A percentile compares a stretch with the other conserved stretches of the same genome.
Evolutionary conservation across 37 sponge, comb jelly and placozoan genomes (phyloP).

Genomic region (Cliona cf. orientalis): DNA sequence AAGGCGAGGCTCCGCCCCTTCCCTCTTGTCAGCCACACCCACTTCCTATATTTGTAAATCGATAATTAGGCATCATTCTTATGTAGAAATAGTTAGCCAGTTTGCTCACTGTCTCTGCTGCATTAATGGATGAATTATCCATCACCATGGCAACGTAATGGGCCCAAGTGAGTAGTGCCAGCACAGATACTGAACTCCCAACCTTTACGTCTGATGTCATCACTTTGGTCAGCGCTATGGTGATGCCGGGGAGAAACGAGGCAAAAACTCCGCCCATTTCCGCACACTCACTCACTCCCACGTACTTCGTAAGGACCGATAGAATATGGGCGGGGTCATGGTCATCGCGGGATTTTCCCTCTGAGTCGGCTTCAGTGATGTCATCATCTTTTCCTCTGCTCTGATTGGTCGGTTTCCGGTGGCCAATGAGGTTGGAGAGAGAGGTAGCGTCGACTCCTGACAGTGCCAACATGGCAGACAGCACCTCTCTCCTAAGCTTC

Average conservation of each 20-base stretch:
- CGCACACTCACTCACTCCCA: conserved; percentile 11
- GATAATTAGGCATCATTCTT: not conserved
- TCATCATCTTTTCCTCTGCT: not conserved
- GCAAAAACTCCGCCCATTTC: conserved; percentile 26
- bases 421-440: not conserved
- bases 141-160: conserved; percentile 46
- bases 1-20: not conserved
- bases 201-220: conserved; percentile 41
- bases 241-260: conserved; percentile 72
- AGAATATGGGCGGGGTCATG: not conserved
- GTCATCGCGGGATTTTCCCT: too few relatives aligned
- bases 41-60: too few relatives aligned
- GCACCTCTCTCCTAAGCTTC: conserved; percentile 12
- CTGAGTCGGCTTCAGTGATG: not conserved
- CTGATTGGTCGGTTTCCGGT: too few relatives aligned
- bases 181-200: not conserved
- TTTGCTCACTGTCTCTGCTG: not conserved
- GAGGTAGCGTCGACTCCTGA: conserved; percentile 23
- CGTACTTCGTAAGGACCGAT: not conserved
- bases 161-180: conserved; percentile 29
- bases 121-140: not conserved
- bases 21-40: not conserved
- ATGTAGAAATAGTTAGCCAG: not conserved
- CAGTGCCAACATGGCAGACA: conserved; percentile 33
- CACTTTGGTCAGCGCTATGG: conserved; percentile 33